Evolutionary conservation across 2,888 invertebrate species (phyloP), one percentile per base, ranked within the genome.

Genomic region (Rhagonycha fulva): DNA sequence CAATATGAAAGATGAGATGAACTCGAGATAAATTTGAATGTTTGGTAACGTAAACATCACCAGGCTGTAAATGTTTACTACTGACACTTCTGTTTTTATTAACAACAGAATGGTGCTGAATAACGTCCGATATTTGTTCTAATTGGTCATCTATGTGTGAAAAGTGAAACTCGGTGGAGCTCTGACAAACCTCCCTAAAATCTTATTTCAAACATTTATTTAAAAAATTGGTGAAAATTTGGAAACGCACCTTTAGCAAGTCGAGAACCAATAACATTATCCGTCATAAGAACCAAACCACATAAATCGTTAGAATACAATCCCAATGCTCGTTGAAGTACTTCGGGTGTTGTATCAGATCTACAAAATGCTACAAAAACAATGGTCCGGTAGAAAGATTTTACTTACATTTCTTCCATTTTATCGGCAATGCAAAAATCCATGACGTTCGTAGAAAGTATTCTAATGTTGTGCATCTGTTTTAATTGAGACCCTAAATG

Each of bases 401-500:
- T 24, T 24, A 14, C 63, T 70, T 78, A 79, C 79, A 76, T 72
- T 67, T 78, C 71, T 63, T 82, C 82, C 78, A 82, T 83, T 77
- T 84, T 85, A 80, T 81, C 82, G 73, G 91, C 90, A 82, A 90
- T 89, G 84, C 95, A 95, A 81, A 98, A 91, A 85, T 97, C 95
- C 82, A 95, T 91, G 12, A 95, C 92, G 88, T 96, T 93, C 19
- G 95, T 94, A 75, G 96, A 95, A 30, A 98, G 90, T 78, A 99
- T 94, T 72, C 99, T 91, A 78, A 99, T 94, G 88, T 99, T 99
- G 88, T 99, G 98, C 91, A 98, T 99, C 85, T 98, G 98, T 88
- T 99, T 99, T 87, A 99, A 91, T 89, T 99, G 99, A 4, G 98
- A 97, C 70, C 99, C 98, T 80, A 98, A 90, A 89, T 98, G 98